Evolutionary conservation across 1,140 invertebrate species (phyloP).

Genomic region (Rhynchophorus ferrugineus): DNA sequence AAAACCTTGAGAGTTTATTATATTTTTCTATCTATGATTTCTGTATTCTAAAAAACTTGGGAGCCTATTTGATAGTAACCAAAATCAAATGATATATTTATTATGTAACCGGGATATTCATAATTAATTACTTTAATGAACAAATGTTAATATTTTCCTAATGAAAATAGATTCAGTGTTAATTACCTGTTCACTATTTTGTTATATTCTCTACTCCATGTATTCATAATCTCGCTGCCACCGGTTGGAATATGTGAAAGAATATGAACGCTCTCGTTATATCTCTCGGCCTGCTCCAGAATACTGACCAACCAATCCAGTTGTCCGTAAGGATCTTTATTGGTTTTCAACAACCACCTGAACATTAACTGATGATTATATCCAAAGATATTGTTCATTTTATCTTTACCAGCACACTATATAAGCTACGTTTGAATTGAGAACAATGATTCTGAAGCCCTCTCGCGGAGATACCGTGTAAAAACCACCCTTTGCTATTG

Average conservation of each 20-base stretch:
- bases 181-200: slow-evolving; percentile 43
- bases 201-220: slow-evolving; percentile 61
- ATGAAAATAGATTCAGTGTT: neutral
- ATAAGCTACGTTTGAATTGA: slow-evolving; percentile 71
- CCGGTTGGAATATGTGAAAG: slow-evolving; percentile 75
- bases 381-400: neutral
- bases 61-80: too few species aligned
- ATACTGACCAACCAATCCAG: slow-evolving; percentile 68
- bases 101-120: too few species aligned
- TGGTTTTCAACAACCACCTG: slow-evolving; percentile 51
- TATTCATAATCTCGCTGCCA: slow-evolving; percentile 52
- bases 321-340: slow-evolving; percentile 57
- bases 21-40: too few species aligned
- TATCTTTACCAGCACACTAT: slow-evolving; percentile 53
- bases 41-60: too few species aligned
- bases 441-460: slow-evolving; percentile 62
- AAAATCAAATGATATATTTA: too few species aligned
- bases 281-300: slow-evolving; percentile 59
- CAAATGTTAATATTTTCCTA: too few species aligned
- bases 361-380: neutral
- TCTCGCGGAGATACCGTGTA: slow-evolving; percentile 56
- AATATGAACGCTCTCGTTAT: slow-evolving; percentile 70
- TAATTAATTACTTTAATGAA: too few species aligned
- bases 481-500: slow-evolving; percentile 60
- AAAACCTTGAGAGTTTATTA: too few species aligned